Evolutionary conservation across 2,113 vertebrate genomes (phyloP).

Genomic region (Burhinus bistriatus): DNA sequence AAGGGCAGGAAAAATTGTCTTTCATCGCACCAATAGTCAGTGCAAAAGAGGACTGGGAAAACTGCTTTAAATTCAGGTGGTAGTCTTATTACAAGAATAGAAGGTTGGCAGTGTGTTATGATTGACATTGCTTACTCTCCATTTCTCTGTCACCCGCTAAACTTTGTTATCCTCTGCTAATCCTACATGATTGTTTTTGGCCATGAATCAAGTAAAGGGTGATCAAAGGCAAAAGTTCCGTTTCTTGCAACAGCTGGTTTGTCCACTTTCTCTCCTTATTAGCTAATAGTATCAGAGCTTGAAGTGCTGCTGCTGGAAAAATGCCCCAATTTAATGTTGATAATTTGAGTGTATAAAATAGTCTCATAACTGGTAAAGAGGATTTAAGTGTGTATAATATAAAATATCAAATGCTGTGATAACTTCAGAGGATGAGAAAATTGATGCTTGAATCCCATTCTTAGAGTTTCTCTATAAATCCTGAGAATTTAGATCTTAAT

Average conservation of each 20-base stretch:
- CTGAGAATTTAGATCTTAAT: neutral
- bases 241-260: slow-evolving; percentile 56
- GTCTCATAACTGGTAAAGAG: neutral
- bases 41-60: neutral
- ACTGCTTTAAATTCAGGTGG: neutral
- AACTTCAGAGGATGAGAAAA: neutral
- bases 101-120: neutral
- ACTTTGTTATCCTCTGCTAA: slow-evolving; percentile 8
- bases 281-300: neutral
- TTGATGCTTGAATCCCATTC: neutral
- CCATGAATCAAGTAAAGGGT: slow-evolving; percentile 7
- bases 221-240: slow-evolving; percentile 46
- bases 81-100: neutral
- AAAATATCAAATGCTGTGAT: neutral
- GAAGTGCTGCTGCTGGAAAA: slow-evolving; percentile 23
- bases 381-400: neutral
- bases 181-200: neutral
- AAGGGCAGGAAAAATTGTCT: neutral
- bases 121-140: neutral
- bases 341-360: slow-evolving; percentile 32
- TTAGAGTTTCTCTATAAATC: neutral
- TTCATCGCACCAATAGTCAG: neutral
- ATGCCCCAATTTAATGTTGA: neutral
- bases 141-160: slow-evolving; percentile 10
- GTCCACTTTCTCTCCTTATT: slow-evolving; percentile 47